Conservation (phyloP, 2,888 invertebrate genomes). For the Amphimallon solstitiale region DNA sequence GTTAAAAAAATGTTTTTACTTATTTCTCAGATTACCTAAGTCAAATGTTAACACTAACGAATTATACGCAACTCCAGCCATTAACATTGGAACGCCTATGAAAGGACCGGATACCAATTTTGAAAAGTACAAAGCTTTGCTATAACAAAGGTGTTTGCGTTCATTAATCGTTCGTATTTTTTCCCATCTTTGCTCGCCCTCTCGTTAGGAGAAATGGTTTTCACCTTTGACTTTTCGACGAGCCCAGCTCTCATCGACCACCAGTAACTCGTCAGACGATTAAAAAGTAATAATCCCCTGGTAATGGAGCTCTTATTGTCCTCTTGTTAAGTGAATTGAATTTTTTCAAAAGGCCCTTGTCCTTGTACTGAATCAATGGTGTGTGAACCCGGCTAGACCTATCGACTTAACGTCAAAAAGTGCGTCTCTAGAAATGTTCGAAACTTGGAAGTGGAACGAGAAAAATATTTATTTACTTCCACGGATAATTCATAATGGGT, state of each 20-base stretch:
- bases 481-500: neutral
- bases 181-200: constrained; percentile 5
- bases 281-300: constrained; percentile 18
- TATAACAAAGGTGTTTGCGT: constrained; percentile 6
- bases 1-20: too few species aligned
- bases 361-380: neutral
- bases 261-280: constrained; percentile 10
- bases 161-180: constrained; percentile 4
- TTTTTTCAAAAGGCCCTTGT: neutral
- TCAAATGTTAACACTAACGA: constrained; percentile 13
- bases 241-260: constrained; percentile 9
- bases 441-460: neutral
- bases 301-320: constrained; percentile 17
- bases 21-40: too few species aligned
- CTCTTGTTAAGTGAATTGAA: constrained; percentile 14
- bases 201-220: constrained; percentile 19
- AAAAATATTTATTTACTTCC: neutral
- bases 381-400: neutral
- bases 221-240: constrained; percentile 28
- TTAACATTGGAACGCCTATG: neutral
- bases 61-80: neutral
- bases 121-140: constrained; percentile 15
- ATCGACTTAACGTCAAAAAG: neutral
- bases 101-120: neutral
- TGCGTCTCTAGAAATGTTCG: neutral